Evolutionary conservation across 2,888 invertebrate species (phyloP).

Genomic region (Neria commutata): DNA sequence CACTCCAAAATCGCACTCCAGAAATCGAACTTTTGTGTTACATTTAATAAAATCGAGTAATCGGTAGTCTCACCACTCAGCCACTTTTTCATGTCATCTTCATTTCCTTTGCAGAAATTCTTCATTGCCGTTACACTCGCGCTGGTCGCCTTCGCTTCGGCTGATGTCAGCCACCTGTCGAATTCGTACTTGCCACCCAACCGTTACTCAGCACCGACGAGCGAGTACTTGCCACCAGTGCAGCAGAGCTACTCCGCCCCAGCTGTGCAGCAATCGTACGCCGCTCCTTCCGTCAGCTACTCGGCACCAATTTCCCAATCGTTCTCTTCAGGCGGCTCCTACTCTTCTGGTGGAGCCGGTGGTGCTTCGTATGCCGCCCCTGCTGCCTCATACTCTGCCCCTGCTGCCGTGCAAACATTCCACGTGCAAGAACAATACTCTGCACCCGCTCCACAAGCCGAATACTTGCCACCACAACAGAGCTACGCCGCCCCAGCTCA

Average conservation of each 20-base stretch:
- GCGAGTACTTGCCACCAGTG: conserved; percentile 49
- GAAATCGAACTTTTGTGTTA: too few relatives aligned
- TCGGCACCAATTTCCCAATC: conserved; percentile 29
- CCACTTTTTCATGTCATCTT: conserved; percentile 24
- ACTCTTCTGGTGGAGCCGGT: conserved; percentile 1
- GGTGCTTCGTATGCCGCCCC: not conserved
- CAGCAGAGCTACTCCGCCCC: conserved; percentile 30
- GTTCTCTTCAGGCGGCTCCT: conserved; percentile 23
- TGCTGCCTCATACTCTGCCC: conserved; percentile 21
- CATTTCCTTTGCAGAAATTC: conserved; percentile 50
- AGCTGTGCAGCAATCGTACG: conserved; percentile 30
- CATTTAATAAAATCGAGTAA: too few relatives aligned
- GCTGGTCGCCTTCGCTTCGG: conserved; percentile 50
- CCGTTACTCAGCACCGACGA: conserved; percentile 33
- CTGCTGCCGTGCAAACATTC: conserved; percentile 9
- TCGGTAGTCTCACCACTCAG: conserved; percentile 25
- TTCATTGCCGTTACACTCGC: conserved; percentile 45
- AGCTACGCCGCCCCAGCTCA: conserved; percentile 26
- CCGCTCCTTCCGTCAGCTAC: conserved; percentile 31
- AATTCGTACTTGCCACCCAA: conserved; percentile 49
- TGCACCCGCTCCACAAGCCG: conserved; percentile 25
- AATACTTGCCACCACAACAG: conserved; percentile 18
- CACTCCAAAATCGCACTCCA: too few relatives aligned
- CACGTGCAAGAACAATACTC: conserved; percentile 32
- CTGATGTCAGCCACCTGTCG: conserved; percentile 57